These are phyloP conservation scores for Thaleichthys pacificus DNA, from an alignment of 2,797 vertebrate species.

Conservation along the genomic window DNA sequence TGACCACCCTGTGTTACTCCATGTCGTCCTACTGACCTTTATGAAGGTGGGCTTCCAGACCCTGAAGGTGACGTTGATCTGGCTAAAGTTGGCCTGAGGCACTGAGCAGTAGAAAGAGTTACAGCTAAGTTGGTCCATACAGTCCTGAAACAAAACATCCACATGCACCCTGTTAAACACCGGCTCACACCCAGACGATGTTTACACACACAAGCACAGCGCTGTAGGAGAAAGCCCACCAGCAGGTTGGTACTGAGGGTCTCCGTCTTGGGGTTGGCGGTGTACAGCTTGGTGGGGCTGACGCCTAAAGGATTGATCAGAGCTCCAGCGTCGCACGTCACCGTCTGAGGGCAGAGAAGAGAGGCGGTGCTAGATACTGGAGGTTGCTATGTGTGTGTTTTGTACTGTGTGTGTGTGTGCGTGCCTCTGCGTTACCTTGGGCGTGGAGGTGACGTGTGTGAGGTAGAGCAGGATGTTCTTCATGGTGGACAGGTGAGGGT, in stretches of 20 bases:
- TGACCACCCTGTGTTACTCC: not conserved
- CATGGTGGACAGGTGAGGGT: slow-evolving; percentile 75
- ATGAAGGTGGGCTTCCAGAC: slow-evolving; percentile 94
- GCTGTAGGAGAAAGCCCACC: slow-evolving; percentile 61
- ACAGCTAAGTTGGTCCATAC: slow-evolving; percentile 68
- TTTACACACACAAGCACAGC: not conserved
- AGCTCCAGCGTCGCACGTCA: slow-evolving; percentile 66
- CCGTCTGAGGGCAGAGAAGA: slow-evolving; percentile 68
- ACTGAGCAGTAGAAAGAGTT: slow-evolving; percentile 79
- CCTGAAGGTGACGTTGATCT: slow-evolving; percentile 86
- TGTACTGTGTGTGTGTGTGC: slow-evolving; percentile 30
- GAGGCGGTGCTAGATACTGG: not conserved
- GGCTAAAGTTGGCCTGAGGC: slow-evolving; percentile 68
- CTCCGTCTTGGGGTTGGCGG: slow-evolving; percentile 70
- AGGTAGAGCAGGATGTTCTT: slow-evolving; percentile 84
- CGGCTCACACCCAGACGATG: no score
- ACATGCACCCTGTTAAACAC: not conserved
- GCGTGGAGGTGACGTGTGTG: slow-evolving; percentile 68
- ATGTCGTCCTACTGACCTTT: slow-evolving; percentile 72
- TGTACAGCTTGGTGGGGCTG: slow-evolving; percentile 31
- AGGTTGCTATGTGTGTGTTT: not conserved
- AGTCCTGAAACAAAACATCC: slow-evolving; percentile 73
- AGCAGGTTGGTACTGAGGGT: slow-evolving; percentile 72
- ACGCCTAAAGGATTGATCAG: slow-evolving; percentile 75
- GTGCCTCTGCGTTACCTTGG: slow-evolving; percentile 69